These are phyloP conservation scores for Cephalopterus ornatus DNA, from an alignment of 2,113 vertebrate species.

Conservation along the genomic window DNA sequence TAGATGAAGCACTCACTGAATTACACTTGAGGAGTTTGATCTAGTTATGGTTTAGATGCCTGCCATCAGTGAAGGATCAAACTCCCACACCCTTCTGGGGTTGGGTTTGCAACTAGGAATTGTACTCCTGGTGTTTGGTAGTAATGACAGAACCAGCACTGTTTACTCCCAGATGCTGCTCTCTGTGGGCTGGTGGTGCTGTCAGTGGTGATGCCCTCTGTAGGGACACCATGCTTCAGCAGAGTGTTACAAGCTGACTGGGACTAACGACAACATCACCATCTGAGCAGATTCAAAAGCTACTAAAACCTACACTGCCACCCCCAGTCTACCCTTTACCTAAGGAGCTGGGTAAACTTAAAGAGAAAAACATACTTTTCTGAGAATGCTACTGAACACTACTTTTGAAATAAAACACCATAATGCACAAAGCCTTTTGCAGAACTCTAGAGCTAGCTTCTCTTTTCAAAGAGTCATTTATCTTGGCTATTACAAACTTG, in stretches of 20 bases:
- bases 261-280: background rate
- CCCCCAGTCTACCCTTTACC: background rate
- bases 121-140: background rate
- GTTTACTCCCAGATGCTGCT: background rate
- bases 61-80: background rate
- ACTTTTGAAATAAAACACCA: background rate
- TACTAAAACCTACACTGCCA: background rate
- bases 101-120: background rate
- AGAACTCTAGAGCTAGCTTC: background rate
- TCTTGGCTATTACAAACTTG: background rate
- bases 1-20: background rate
- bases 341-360: background rate
- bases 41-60: background rate
- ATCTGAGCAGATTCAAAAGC: background rate
- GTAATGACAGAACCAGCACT: background rate
- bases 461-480: background rate
- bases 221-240: fast-evolving
- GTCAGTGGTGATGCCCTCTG: background rate
- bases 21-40: background rate
- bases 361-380: background rate
- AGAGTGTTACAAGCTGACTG: background rate
- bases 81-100: background rate
- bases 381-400: background rate
- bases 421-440: background rate
- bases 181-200: background rate